These are phyloP conservation scores for Rhabdophis nuchalis DNA, from an alignment of 2,797 vertebrate genomes.

Conservation along the genomic window DNA sequence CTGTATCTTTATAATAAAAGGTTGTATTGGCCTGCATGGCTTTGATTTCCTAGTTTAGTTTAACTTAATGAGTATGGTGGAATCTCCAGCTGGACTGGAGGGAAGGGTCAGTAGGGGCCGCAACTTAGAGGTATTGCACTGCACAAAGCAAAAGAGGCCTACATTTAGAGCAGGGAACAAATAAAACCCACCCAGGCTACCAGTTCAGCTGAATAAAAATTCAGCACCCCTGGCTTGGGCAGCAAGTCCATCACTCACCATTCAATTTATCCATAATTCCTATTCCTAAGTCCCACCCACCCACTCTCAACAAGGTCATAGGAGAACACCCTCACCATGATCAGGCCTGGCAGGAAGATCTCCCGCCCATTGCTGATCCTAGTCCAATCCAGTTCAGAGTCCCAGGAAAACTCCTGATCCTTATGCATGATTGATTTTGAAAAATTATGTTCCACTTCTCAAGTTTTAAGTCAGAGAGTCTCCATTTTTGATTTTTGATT, in stretches of 20 bases:
- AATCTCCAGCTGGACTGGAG: not conserved
- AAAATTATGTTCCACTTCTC: not conserved
- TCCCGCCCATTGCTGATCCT: not conserved
- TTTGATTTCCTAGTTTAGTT: not conserved
- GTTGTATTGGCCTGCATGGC: not conserved
- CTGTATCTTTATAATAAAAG: not conserved
- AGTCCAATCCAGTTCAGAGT: not conserved
- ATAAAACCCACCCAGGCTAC: not conserved
- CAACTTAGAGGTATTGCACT: not conserved
- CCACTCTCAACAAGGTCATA: not conserved
- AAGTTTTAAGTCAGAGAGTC: fast-evolving
- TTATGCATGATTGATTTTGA: not conserved
- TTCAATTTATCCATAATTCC: not conserved
- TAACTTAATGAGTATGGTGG: not conserved
- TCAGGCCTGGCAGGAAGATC: not conserved
- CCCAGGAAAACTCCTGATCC: not conserved
- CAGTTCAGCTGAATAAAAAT: not conserved
- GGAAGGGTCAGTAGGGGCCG: not conserved
- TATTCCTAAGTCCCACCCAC: not conserved
- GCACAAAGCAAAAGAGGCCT: no score
- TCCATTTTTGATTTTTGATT: not conserved
- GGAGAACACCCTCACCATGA: not conserved
- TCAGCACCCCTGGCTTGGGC: not conserved
- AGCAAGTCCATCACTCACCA: not conserved
- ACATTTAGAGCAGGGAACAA: not conserved